phyloP scores from a whole-genome alignment of 2,113 vertebrate genomes.

The Caranx melampygus region DNA sequence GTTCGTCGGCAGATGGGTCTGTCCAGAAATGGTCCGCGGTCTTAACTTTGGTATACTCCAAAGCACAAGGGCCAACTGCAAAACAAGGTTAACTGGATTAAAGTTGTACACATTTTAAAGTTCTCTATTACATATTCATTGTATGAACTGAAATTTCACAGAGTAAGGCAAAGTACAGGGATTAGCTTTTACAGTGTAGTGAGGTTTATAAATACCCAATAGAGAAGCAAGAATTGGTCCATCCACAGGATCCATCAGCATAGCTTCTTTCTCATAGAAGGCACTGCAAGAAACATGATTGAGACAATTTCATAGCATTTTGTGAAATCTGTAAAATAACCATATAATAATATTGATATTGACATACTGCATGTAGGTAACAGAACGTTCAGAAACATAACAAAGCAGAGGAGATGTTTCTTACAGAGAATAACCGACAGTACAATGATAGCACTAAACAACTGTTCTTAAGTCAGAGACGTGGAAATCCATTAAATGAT shows the following conservation, averaged over 20 bases:
- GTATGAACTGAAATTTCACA: background rate
- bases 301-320: background rate
- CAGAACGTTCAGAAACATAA: background rate
- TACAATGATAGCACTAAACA: background rate
- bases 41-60: conserved; percentile 99
- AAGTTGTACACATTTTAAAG: background rate
- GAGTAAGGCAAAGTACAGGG: background rate
- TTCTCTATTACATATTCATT: background rate
- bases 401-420: background rate
- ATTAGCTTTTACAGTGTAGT: background rate
- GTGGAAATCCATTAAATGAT: background rate
- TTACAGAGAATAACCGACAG: background rate
- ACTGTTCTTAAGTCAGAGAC: no score
- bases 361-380: background rate
- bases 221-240: conserved; percentile 96
- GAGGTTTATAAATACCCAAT: conserved; percentile 84
- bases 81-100: conserved; percentile 4
- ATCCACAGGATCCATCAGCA: conserved; percentile 95
- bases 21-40: conserved; percentile 99
- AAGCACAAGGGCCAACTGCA: conserved; percentile 94
- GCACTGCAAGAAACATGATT: conserved; percentile 83
- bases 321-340: background rate
- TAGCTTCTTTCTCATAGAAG: conserved; percentile 97
- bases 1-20: conserved; percentile 94
- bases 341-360: background rate